Evolutionary conservation across 2,113 vertebrate genomes (phyloP).

Genomic region (Leiothrix lutea): DNA sequence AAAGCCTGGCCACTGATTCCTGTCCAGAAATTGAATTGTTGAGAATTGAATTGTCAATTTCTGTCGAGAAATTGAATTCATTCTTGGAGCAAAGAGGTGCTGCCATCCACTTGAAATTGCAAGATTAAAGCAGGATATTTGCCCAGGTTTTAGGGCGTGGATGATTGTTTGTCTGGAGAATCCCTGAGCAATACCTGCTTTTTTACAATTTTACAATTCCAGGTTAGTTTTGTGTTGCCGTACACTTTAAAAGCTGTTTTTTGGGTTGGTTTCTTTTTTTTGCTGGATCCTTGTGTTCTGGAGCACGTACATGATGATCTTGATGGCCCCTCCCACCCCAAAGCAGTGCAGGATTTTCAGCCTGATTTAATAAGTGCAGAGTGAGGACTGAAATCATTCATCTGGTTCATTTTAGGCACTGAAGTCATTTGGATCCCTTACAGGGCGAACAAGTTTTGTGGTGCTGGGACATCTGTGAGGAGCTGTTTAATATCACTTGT

Average conservation of each 20-base stretch:
- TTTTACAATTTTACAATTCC: background rate
- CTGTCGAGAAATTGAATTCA: too few relatives aligned
- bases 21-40: background rate
- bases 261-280: background rate
- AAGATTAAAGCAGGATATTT: background rate
- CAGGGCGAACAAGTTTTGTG: background rate
- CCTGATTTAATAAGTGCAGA: background rate
- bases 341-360: background rate
- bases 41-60: too few relatives aligned
- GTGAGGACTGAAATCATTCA: slow-evolving; percentile 47
- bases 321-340: background rate
- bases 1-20: background rate
- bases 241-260: background rate
- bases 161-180: background rate
- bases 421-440: slow-evolving; percentile 29
- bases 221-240: background rate
- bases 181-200: background rate
- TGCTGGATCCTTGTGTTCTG: background rate
- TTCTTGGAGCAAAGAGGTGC: background rate
- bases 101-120: background rate
- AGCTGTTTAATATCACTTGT: slow-evolving; percentile 50
- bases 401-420: slow-evolving; percentile 47
- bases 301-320: background rate
- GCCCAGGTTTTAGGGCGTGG: background rate
- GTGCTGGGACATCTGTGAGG: slow-evolving; percentile 13